Percentiles rank a stretch among this genome's conserved stretches.
Evolutionary conservation across 1,140 invertebrate species (phyloP).

Genomic region (Euura lappo): DNA sequence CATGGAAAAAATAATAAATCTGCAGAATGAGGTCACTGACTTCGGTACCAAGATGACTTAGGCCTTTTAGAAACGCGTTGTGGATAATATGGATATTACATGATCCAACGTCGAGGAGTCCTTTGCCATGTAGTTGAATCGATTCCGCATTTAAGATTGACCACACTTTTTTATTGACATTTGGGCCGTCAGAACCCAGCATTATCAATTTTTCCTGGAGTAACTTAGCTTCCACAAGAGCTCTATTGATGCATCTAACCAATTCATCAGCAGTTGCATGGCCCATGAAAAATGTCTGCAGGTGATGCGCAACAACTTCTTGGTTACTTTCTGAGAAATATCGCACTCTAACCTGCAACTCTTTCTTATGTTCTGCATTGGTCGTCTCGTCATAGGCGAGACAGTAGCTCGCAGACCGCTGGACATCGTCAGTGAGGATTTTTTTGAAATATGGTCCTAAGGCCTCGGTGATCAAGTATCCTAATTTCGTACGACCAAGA

Average conservation of each 20-base stretch:
- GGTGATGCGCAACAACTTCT: slow-evolving; percentile 17
- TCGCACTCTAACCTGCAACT: no score
- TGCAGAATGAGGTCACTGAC: slow-evolving; percentile 14
- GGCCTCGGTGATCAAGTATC: no score
- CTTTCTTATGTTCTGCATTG: no score
- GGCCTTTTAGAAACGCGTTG: slow-evolving; percentile 26
- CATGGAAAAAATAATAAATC: slow-evolving; percentile 23
- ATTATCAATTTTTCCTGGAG: not conserved
- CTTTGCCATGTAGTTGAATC: not conserved
- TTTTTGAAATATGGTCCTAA: no score
- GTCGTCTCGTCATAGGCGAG: no score
- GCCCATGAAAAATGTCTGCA: slow-evolving; percentile 24
- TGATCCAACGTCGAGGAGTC: slow-evolving; percentile 13
- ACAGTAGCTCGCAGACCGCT: no score
- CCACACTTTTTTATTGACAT: slow-evolving; percentile 13
- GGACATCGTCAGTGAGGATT: no score
- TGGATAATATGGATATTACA: slow-evolving; percentile 22
- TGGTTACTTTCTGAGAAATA: no score
- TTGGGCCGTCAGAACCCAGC: slow-evolving; percentile 9
- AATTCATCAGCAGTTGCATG: slow-evolving; percentile 21
- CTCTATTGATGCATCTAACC: slow-evolving; percentile 18
- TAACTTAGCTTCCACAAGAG: slow-evolving; percentile 2
- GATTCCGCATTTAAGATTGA: slow-evolving; percentile 14
- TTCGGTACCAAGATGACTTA: slow-evolving; percentile 11
- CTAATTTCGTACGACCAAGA: no score